A percentile compares a stretch with the other conserved stretches of the same genome.
Conservation (phyloP, 2,113 vertebrate species). For the Oncorhynchus tshawytscha region DNA sequence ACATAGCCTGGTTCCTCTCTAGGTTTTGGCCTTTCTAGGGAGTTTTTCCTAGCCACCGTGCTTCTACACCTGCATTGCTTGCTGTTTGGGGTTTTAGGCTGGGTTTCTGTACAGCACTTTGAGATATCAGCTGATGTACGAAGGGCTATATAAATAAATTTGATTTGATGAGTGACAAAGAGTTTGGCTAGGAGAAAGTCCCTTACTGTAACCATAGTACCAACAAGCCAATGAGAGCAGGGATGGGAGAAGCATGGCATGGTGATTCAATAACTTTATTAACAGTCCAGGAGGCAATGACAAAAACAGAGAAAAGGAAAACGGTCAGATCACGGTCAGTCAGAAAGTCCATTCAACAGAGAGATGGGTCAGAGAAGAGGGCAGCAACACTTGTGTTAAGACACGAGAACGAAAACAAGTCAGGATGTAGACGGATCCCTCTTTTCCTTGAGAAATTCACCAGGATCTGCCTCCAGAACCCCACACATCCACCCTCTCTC, state of each 20-base stretch:
- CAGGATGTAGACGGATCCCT: conserved; percentile 61
- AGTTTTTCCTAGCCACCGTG: too few species aligned
- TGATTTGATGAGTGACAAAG: not conserved
- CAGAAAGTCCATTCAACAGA: conserved; percentile 27
- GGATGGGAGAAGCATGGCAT: not conserved
- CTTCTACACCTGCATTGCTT: too few species aligned
- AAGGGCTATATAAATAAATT: too few species aligned
- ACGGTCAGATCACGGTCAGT: not conserved
- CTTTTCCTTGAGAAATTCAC: conserved; percentile 76
- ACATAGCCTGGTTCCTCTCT: too few species aligned
- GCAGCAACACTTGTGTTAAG: conserved; percentile 34
- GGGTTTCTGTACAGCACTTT: too few species aligned
- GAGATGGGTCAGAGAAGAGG: conserved; percentile 33
- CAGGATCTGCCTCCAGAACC: conserved; percentile 52
- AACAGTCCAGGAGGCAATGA: conserved; percentile 69
- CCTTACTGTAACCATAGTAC: not conserved
- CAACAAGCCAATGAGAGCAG: not conserved
- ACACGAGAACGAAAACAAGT: conserved; percentile 34
- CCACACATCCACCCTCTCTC: not conserved
- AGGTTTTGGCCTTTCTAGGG: too few species aligned
- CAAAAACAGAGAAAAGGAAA: conserved; percentile 19
- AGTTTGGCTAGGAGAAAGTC: not conserved
- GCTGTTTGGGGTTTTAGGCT: too few species aligned
- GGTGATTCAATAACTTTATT: conserved; percentile 61
- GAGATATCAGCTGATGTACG: too few species aligned